Evolutionary conservation across 1,140 invertebrate species (phyloP).

Genomic region (Mycetomoellerius zeteki): DNA sequence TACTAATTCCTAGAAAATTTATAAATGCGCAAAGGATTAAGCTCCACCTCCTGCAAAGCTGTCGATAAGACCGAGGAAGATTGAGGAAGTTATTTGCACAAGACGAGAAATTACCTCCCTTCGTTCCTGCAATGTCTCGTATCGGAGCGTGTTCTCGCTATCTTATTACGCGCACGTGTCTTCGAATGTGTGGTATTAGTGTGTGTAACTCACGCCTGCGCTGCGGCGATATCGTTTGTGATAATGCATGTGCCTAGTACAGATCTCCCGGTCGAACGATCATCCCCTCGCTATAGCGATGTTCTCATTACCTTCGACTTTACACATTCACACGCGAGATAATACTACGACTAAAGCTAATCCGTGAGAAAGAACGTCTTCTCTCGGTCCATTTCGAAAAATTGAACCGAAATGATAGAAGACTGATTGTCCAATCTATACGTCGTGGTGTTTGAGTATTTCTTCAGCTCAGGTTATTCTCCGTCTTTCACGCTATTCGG

Average conservation of each 20-base stretch:
- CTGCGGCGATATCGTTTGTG: conserved; percentile 73
- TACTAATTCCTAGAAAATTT: conserved; percentile 8
- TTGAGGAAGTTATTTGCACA: conserved; percentile 64
- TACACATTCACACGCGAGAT: conserved; percentile 70
- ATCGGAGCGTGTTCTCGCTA: conserved; percentile 27
- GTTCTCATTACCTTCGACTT: conserved; percentile 74
- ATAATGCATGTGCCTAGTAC: conserved; percentile 75
- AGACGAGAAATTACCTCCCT: conserved; percentile 66
- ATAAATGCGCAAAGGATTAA: conserved; percentile 53
- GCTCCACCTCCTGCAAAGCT: conserved; percentile 3
- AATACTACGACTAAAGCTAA: conserved; percentile 37
- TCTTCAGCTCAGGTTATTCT: conserved; percentile 69
- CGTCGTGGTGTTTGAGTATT: conserved; percentile 66
- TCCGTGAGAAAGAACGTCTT: conserved; percentile 20
- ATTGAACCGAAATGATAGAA: conserved; percentile 42
- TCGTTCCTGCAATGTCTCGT: conserved; percentile 40
- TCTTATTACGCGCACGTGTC: conserved; percentile 32
- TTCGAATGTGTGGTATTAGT: not conserved
- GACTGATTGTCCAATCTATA: conserved; percentile 33
- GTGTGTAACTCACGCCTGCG: conserved; percentile 67
- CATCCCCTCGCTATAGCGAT: conserved; percentile 63
- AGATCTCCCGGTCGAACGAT: conserved; percentile 76
- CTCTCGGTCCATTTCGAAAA: conserved; percentile 68
- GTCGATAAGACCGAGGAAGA: conserved; percentile 56
- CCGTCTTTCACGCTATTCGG: conserved; percentile 60